A percentile compares a stretch with the other conserved stretches of the same genome.
These are phyloP conservation scores for Diloba caeruleocephala DNA, from an alignment of 2,888 invertebrate genomes.

Conservation along the genomic window DNA sequence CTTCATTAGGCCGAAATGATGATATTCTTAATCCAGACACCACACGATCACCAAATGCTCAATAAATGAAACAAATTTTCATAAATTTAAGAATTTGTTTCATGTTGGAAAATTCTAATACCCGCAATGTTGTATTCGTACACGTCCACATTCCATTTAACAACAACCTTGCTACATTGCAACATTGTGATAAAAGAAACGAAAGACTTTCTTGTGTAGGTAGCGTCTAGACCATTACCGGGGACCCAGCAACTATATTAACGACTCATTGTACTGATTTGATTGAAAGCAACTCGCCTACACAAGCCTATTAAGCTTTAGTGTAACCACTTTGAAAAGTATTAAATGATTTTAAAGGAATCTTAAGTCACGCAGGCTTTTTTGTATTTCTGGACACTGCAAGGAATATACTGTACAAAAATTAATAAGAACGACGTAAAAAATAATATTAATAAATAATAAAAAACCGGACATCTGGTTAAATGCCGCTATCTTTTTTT, in stretches of 20 bases:
- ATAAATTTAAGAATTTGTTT: no score
- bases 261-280: conserved; percentile 74
- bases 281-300: conserved; percentile 75
- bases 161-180: conserved; percentile 11
- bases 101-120: background rate
- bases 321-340: conserved; percentile 57
- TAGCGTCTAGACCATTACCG: conserved; percentile 63
- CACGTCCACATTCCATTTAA: conserved; percentile 1
- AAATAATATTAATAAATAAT: conserved; percentile 1
- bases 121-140: background rate
- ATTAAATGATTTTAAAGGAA: no score
- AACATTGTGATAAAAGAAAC: conserved; percentile 46
- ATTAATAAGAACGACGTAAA: conserved; percentile 3
- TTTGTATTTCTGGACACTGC: no score
- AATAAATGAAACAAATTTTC: no score
- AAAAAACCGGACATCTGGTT: background rate
- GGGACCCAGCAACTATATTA: conserved; percentile 65
- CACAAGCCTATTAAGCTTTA: conserved; percentile 65
- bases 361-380: no score
- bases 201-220: conserved; percentile 66
- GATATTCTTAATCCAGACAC: no score
- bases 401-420: conserved; percentile 1
- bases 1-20: no score
- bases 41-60: no score
- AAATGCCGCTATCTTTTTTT: background rate